A percentile compares a stretch with the other conserved stretches of the same genome.
Evolutionary conservation across 2,888 invertebrate species (phyloP).

Genomic region (Zygaena filipendulae): DNA sequence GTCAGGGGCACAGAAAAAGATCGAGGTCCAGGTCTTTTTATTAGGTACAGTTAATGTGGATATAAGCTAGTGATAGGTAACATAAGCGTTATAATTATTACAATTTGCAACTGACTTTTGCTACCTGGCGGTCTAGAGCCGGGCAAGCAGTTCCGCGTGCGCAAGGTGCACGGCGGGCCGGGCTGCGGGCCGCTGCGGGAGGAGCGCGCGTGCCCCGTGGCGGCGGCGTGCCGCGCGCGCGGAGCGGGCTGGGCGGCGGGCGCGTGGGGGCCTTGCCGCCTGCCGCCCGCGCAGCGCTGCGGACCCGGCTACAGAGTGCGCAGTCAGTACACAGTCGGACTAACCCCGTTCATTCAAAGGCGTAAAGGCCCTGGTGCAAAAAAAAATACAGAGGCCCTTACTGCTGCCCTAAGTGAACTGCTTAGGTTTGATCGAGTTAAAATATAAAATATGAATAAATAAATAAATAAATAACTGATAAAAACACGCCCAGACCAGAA

Average conservation of each 20-base stretch:
- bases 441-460: neutral
- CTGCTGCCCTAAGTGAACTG: too few species aligned
- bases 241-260: conserved; percentile 57
- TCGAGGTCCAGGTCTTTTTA: too few species aligned
- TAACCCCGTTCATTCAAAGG: too few species aligned
- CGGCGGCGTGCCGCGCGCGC: conserved; percentile 39
- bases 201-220: conserved; percentile 55
- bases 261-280: conserved; percentile 62
- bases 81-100: too few species aligned
- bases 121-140: conserved; percentile 34
- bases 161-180: conserved; percentile 61
- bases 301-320: conserved; percentile 59
- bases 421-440: too few species aligned
- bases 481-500: too few species aligned
- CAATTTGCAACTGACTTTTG: neutral
- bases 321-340: conserved; percentile 32
- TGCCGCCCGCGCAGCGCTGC: conserved; percentile 54
- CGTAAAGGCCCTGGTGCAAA: too few species aligned
- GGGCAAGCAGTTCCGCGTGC: conserved; percentile 57
- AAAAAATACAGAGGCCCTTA: too few species aligned
- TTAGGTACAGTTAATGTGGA: too few species aligned
- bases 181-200: conserved; percentile 63
- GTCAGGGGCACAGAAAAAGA: too few species aligned
- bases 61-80: too few species aligned
- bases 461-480: too few species aligned